Evolutionary conservation across 1,140 invertebrate species (phyloP), one percentile per base, ranked within the genome.

Genomic region (Aradophagus sp.): DNA sequence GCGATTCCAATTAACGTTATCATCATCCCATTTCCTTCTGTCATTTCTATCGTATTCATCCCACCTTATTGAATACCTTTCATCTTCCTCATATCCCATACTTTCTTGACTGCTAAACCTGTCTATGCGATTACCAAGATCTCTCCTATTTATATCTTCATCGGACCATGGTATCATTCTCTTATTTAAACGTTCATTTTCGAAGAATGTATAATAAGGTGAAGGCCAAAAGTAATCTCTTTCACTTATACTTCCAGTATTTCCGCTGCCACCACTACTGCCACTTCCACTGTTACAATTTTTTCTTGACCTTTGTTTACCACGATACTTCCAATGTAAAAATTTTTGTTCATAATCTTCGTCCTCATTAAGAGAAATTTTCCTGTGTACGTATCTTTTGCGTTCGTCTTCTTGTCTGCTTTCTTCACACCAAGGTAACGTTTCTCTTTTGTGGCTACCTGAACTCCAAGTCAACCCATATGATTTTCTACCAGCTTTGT

Each of bases 21-120:
- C 80, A 0, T 84, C 84, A 31, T 84, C 81, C 58, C 83, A 80
- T 65, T 82, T 73, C 38, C 78, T 39, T 68, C 79, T 75, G 19
- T 63, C 65, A 17, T 27, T 19, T 48, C 82, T 77, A 1, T 85
- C 84, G 47, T 83, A 86, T 5, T 84, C 82, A 16, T 70, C 67
- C 67, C 67, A 63, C 32, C 78, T 73, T 71, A 81, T 75, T 32
- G 73, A 58, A 82, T 84, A 78, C 47, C 81, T 73, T 56, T 86
- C 80, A 38, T 77, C 75, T 69, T 87, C 75, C 77, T 85, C 73
- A 81, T 89, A 78, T 14, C 87, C 85, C 79, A 85, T 84, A 32
- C 82, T 86, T 67, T 87, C 88, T 42, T 89, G 87, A 41, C 86
- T 88, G 17, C 86, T 80, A 36, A 89, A 88, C 56, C 87, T 84